phyloP scores from a whole-genome alignment of 2,888 invertebrate genomes.

The Leucophenga montana region DNA sequence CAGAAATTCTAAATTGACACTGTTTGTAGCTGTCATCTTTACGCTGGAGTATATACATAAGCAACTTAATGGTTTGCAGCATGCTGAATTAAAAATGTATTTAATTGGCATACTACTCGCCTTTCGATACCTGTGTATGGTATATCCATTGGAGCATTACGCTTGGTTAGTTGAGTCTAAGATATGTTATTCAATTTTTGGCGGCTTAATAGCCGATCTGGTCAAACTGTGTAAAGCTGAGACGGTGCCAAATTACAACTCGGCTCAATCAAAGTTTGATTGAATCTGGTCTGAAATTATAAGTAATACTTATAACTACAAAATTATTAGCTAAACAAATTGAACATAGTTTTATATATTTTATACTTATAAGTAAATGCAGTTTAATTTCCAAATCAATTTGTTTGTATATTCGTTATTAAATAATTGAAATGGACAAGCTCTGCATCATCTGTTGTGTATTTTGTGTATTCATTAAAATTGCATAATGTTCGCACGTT shows the following conservation, averaged over 20 bases:
- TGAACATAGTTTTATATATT: no score
- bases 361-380: no score
- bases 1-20: conserved; percentile 54
- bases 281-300: conserved; percentile 37
- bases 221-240: conserved; percentile 41
- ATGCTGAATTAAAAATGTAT: conserved; percentile 40
- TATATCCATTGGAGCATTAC: conserved; percentile 44
- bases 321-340: background rate
- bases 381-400: no score
- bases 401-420: background rate
- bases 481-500: no score
- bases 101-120: conserved; percentile 39
- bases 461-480: no score
- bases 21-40: conserved; percentile 43
- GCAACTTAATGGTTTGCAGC: conserved; percentile 33
- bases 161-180: conserved; percentile 50
- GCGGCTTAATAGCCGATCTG: conserved; percentile 50
- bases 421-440: background rate
- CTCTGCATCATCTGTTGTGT: background rate
- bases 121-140: conserved; percentile 43
- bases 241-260: background rate
- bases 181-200: conserved; percentile 49
- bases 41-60: conserved; percentile 39
- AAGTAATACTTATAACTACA: background rate
- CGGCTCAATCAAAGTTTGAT: conserved; percentile 40